phyloP scores from a whole-genome alignment of 1,140 invertebrate genomes.

The Nylanderia fulva region DNA sequence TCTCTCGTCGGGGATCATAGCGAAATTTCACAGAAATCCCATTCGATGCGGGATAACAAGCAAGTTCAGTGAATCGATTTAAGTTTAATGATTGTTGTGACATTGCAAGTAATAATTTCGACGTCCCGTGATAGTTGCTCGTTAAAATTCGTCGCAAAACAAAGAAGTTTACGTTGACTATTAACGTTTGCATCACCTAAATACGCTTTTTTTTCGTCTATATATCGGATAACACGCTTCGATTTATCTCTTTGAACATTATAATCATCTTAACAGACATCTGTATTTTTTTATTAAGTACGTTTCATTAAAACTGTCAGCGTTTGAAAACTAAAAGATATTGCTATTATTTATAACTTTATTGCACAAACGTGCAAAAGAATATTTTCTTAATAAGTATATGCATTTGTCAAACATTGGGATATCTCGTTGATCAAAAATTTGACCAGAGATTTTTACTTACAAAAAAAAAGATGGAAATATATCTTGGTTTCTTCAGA shows the following conservation, averaged over 20 bases:
- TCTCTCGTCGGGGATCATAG: conserved; percentile 28
- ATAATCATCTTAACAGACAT: not conserved
- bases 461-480: not conserved
- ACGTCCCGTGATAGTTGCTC: conserved; percentile 12
- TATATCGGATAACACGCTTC: not conserved
- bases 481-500: not conserved
- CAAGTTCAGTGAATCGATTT: conserved; percentile 29
- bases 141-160: conserved; percentile 36
- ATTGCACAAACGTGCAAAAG: not conserved
- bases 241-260: not conserved
- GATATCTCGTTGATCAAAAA: not conserved
- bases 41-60: conserved; percentile 36
- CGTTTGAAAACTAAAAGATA: not conserved
- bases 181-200: not conserved
- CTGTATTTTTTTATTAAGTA: not conserved
- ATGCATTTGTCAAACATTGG: not conserved
- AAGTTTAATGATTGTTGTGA: conserved; percentile 48
- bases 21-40: conserved; percentile 39
- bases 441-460: not conserved
- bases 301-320: not conserved
- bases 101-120: conserved; percentile 19
- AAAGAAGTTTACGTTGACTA: not conserved
- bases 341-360: not conserved
- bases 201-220: not conserved
- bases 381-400: not conserved